Percentiles rank a stretch among this genome's conserved stretches.
These are phyloP conservation scores for Calyptommatus sinebrachiatus DNA, from an alignment of 2,113 vertebrate species.

Conservation along the genomic window DNA sequence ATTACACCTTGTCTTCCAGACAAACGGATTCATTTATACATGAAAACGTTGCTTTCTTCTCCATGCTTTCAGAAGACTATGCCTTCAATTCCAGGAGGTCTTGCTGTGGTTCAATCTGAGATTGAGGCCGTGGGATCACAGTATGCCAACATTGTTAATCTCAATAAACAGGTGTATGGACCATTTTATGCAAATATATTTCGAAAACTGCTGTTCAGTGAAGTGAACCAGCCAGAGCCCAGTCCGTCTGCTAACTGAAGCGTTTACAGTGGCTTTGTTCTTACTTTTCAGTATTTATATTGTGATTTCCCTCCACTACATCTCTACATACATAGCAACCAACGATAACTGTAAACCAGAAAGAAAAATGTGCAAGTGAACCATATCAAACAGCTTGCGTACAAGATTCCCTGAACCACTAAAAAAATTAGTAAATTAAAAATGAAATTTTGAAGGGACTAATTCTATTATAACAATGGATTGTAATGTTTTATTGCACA, in stretches of 20 bases:
- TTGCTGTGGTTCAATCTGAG: constrained; percentile 81
- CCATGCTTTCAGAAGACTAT: constrained; percentile 69
- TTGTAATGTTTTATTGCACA: constrained; percentile 46
- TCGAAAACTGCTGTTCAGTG: constrained; percentile 82
- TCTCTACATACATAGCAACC: constrained; percentile 7
- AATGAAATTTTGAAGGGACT: constrained; percentile 41
- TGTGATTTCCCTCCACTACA: background rate
- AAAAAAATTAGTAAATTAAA: constrained; percentile 31
- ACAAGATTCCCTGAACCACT: constrained; percentile 36
- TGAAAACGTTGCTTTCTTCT: constrained; percentile 77
- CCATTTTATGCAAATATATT: constrained; percentile 91
- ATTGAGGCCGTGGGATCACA: constrained; percentile 76
- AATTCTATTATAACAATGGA: constrained; percentile 45
- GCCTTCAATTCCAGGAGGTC: constrained; percentile 80
- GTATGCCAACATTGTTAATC: constrained; percentile 83
- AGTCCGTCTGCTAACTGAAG: constrained; percentile 50
- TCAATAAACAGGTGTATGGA: constrained; percentile 89
- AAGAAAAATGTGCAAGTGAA: background rate
- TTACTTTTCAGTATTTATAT: constrained; percentile 26
- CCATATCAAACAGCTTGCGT: constrained; percentile 22
- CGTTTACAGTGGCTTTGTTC: background rate
- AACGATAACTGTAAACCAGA: constrained; percentile 28
- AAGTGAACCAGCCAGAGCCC: constrained; percentile 53
- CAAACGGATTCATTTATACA: constrained; percentile 85
- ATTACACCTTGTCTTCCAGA: constrained; percentile 67